Base-by-base conservation (phyloP, 30 jellyfish, hydroid and myxozoan species). In the Hydractinia symbiolongicarpus region DNA sequence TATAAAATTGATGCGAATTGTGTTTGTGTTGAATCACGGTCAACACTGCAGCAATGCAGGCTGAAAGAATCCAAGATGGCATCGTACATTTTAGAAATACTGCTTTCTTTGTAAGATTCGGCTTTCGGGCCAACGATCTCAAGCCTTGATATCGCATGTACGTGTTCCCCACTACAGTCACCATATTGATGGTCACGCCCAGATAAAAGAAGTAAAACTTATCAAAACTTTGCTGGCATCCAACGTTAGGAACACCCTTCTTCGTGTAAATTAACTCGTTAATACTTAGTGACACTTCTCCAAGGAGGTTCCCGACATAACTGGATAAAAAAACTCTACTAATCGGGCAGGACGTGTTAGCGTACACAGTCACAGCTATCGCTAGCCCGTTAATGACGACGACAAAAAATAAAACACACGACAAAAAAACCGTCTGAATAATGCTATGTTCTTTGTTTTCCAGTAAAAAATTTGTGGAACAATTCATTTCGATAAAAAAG, bases 181-280 rank as follows among this genome's bases (percentile, higher is more conserved):
- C 75, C 85, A 77, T 77, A 50, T 77, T 77, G 76, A 77, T 55
- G 8, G 85, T 16, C 53, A 77, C 53, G 5, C 85, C 85, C 58
- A 77, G 9, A 55, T 52, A 77, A 50, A 77, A 7, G 21, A 77
- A 77, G 60, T 54, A 77, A 77, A 9, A 10, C 61, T 49, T 3
- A 17, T 77, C 85, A 55, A 13, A 30, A 44, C 50, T 50, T 5
- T 13, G 76, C 60, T 77, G 85, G 49, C 85, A 77, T 0, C 13
- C 51, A 4, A 77, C n/a, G 5, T 9, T 55, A 54, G 85, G 85
- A 10, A 77, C 20, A 7, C 85, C 85, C 10, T 13, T 77, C 9
- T 55, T 55, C 15, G 56, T 15, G 15, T 55, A 13, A 15, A 54
- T 21, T 5, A 77, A 17, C 11, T 64, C 85, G 60, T 77, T 77